Evolutionary conservation across 2,888 invertebrate species (phyloP), one percentile per base, ranked within the genome.

Genomic region (Dioctria rufipes): DNA sequence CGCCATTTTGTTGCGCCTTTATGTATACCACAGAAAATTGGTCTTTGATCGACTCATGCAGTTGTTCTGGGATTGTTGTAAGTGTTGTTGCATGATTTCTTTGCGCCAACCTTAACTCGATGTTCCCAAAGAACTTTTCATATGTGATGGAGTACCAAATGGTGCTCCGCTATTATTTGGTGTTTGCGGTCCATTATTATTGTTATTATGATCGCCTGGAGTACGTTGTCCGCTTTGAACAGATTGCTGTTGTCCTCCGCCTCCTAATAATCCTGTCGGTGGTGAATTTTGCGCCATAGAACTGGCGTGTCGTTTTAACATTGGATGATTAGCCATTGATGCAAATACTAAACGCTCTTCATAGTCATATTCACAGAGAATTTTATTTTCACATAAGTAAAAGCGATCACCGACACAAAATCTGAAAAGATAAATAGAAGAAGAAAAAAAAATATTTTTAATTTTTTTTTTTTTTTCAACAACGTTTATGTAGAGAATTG

Each of bases 331-430:
- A 67, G 96, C 95, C 95, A 98, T 96, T 88, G 96, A 97, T 83
- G 98, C 97, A 88, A 98, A 98, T 84, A 98, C 96, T 89, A 97
- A 91, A 84, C 98, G 91, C 90, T 98, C 98, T 88, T 98, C 98
- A 88, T 98, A 98, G 89, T 98, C 98, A 88, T 98, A 98, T 90
- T 98, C 98, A 90, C 98, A 98, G 78, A 98, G 93, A 85, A 98
- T 98, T 91, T 98, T 97, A 90, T 98, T 98, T 90, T 98, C 98
- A 90, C 97, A 97, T 85, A 98, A 90, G 90, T 98, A 98, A 90
- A 98, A 98, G 84, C 97, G 93, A 89, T 98, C 98, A 49, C 98
- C 98, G 63, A 98, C 98, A 90, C 98, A 98, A 91, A 98, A 98
- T 91, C 98, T 98, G 92, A 9, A 90, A 80, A 83, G n/a, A n/a